Percentiles rank a stretch among this genome's conserved stretches.
phyloP scores from a whole-genome alignment of 1,140 invertebrate species.

The Lepidurus couesii region DNA sequence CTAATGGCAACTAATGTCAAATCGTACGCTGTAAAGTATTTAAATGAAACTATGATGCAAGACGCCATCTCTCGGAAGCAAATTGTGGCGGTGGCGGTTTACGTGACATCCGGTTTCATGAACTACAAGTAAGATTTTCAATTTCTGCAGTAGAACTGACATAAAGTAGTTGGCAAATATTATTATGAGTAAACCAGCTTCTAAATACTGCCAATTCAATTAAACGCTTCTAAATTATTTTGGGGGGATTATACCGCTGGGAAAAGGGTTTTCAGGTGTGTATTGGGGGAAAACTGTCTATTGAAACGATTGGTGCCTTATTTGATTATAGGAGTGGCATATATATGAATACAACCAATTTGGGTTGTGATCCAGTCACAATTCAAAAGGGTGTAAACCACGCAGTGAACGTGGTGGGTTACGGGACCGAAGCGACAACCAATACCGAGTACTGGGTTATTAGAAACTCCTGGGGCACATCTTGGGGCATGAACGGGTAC shows the following conservation, averaged over 20 bases:
- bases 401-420: conserved; percentile 28
- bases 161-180: too few relatives aligned
- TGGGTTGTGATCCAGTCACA: neutral
- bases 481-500: conserved; percentile 47
- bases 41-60: too few relatives aligned
- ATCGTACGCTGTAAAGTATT: too few relatives aligned
- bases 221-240: too few relatives aligned
- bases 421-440: neutral
- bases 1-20: too few relatives aligned
- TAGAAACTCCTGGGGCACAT: conserved; percentile 25
- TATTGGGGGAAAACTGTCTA: neutral
- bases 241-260: neutral
- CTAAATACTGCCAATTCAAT: too few relatives aligned
- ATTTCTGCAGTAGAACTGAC: too few relatives aligned
- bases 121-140: too few relatives aligned
- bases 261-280: neutral
- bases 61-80: too few relatives aligned
- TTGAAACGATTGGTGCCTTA: neutral
- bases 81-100: too few relatives aligned
- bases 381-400: conserved; percentile 18
- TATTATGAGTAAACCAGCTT: too few relatives aligned
- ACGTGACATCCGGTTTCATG: too few relatives aligned
- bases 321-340: conserved; percentile 9
- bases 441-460: conserved; percentile 32
- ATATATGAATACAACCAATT: neutral